Evolutionary conservation across 2,888 invertebrate genomes (phyloP), one percentile per base, ranked within the genome.

Genomic region (Dorcus hopei): DNA sequence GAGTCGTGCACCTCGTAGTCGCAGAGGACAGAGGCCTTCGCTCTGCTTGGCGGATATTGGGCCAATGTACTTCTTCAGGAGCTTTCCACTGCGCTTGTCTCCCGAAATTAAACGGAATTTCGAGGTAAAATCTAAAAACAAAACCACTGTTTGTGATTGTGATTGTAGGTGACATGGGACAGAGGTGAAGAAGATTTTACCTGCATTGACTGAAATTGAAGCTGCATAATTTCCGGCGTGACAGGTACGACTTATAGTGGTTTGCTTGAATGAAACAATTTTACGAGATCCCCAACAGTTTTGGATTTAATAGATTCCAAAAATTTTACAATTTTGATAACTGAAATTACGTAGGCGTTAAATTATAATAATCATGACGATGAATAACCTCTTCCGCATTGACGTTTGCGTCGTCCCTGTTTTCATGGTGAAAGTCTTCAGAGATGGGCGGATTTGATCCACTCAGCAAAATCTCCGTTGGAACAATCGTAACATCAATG

Each of bases 171-270:
- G 6, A 14, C 19, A n/a, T 14, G 1, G 14, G 14, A 14, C 14
- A 14, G 14, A 14, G 14, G 14, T 14, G 14, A 11, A 8, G 8
- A 5, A 56, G 8, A 14, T 14, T 19, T 52, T 57, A 63, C 63
- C 59, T 63, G 58, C 60, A 60, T 52, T 57, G 60, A 26, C 58
- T 60, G 49, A 64, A 64, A 54, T 64, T 58, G 26, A 58, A 64
- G 41, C 49, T 64, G 50, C 52, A 52, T 47, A 64, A 39, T 49
- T 57, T 64, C 8, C 54, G 52, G 43, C 64, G 62, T 7, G n/a
- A n/a, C n/a, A 64, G 49, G 38, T 56, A 49, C 26, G n/a, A n/a
- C n/a, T n/a, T 62, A 64, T 11, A 64, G 53, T 2, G 60, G 62
- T 7, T 41, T 57, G 26, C 62, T 62, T n/a, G 62, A 23, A 64